Evolutionary conservation across 2,797 vertebrate genomes (phyloP).

Genomic region (Danio jaintianensis): DNA sequence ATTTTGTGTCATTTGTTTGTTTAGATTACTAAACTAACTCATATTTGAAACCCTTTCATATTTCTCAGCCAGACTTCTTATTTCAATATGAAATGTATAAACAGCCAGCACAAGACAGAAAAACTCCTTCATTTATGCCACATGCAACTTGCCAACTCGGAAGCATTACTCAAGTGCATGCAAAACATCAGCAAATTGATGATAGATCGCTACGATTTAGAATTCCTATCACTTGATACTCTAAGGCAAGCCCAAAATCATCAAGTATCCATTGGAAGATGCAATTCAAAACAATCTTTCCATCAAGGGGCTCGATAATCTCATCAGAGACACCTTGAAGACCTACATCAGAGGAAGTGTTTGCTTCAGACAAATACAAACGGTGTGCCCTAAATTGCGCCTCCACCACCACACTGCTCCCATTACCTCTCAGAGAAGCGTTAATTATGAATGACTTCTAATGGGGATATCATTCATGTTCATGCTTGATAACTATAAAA

Average conservation of each 20-base stretch:
- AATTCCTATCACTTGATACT: background rate
- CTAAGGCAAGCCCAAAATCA: background rate
- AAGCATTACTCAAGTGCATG: background rate
- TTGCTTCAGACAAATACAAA: slow-evolving; percentile 6
- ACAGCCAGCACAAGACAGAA: slow-evolving; percentile 5
- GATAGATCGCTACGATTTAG: background rate
- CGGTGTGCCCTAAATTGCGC: slow-evolving; percentile 24
- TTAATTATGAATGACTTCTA: slow-evolving; percentile 29
- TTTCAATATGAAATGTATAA: background rate
- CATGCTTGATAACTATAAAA: slow-evolving; percentile 28
- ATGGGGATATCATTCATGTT: slow-evolving; percentile 38
- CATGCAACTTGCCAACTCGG: background rate
- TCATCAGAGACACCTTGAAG: slow-evolving; percentile 19
- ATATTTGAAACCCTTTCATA: background rate
- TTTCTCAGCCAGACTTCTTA: background rate
- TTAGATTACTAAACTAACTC: no score
- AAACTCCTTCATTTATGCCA: background rate
- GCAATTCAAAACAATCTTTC: background rate
- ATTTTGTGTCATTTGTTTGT: no score
- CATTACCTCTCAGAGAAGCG: slow-evolving; percentile 24
- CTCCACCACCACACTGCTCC: slow-evolving; percentile 6
- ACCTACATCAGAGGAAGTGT: background rate
- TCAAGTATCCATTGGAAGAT: slow-evolving; percentile 6
- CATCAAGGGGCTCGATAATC: slow-evolving; percentile 13
- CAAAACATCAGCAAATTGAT: slow-evolving; percentile 3